Percentiles rank a stretch among this genome's conserved stretches.
phyloP scores from a whole-genome alignment of 2,888 invertebrate species.

The Tiliacea citrago region DNA sequence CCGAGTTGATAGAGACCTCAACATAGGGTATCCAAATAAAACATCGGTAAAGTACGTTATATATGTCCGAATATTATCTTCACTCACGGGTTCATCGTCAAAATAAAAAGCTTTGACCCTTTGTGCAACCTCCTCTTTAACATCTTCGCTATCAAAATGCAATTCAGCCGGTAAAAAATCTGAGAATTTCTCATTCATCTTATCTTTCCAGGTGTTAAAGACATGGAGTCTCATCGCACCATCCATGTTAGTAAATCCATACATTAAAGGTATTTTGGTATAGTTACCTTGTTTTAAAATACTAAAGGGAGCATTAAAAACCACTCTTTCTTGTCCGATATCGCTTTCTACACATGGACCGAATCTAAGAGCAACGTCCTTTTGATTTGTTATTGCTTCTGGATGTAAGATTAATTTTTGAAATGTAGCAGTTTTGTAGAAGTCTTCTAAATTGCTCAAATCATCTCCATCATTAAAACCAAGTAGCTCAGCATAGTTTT shows the following conservation, averaged over 20 bases:
- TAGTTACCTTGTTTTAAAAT: conserved; percentile 59
- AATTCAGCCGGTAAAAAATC: conserved; percentile 75
- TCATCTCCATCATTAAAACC: conserved; percentile 73
- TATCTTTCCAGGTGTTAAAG: conserved; percentile 64
- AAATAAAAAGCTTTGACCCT: conserved; percentile 74
- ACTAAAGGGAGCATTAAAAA: conserved; percentile 58
- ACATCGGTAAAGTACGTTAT: conserved; percentile 78
- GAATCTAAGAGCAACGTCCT: conserved; percentile 56
- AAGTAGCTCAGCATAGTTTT: conserved; percentile 70
- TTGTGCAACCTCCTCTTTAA: conserved; percentile 67
- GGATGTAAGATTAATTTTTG: conserved; percentile 61
- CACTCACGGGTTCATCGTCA: conserved; percentile 63
- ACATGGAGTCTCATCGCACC: conserved; percentile 62
- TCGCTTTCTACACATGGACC: conserved; percentile 73
- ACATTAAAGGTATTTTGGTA: conserved; percentile 60
- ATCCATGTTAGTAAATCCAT: conserved; percentile 74
- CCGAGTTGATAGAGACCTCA: conserved; percentile 69
- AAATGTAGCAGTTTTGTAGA: conserved; percentile 73
- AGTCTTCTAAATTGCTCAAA: conserved; percentile 73
- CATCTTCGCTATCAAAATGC: conserved; percentile 65
- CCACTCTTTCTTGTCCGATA: conserved; percentile 59
- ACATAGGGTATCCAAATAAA: conserved; percentile 70
- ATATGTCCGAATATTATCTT: conserved; percentile 57
- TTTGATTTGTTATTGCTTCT: conserved; percentile 34
- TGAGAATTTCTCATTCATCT: conserved; percentile 73